Percentiles rank a stretch among this genome's conserved stretches.
Conservation (phyloP, 2,888 invertebrate genomes). For the Mythimna loreyi region DNA sequence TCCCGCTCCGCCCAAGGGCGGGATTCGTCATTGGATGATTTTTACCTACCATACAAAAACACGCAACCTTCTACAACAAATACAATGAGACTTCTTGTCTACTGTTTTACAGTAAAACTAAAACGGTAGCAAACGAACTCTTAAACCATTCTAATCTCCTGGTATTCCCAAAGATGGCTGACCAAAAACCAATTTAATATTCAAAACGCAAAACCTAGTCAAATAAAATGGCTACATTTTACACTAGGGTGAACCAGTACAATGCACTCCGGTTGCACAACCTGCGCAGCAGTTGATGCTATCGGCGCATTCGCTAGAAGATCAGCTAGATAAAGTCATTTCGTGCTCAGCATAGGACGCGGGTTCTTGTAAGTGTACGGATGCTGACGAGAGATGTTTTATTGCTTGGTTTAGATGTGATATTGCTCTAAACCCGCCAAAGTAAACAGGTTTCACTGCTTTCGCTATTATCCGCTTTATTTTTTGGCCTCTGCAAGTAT, state of each 20-base stretch:
- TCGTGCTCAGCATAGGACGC: conserved; percentile 43
- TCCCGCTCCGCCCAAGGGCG: too few relatives aligned
- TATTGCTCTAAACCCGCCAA: too few relatives aligned
- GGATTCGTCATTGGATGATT: too few relatives aligned
- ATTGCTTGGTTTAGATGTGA: not conserved
- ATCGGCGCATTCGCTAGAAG: conserved; percentile 49
- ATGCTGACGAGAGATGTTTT: conserved; percentile 33
- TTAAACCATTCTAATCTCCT: conserved; percentile 5
- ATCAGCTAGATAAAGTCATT: conserved; percentile 54
- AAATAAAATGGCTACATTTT: conserved; percentile 67
- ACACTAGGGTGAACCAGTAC: conserved; percentile 68
- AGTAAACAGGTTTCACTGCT: too few relatives aligned
- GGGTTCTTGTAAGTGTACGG: conserved; percentile 13
- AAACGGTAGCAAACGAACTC: conserved; percentile 1
- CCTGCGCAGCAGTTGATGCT: conserved; percentile 45
- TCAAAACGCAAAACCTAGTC: conserved; percentile 27
- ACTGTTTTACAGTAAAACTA: conserved; percentile 5
- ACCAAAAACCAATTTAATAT: conserved; percentile 45
- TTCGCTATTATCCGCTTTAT: too few relatives aligned
- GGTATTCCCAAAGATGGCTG: conserved; percentile 24
- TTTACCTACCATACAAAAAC: too few relatives aligned
- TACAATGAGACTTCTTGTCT: not conserved
- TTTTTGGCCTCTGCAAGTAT: too few relatives aligned
- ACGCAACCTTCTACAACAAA: too few relatives aligned
- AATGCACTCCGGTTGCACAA: conserved; percentile 66